phyloP scores from a whole-genome alignment of 2,888 invertebrate genomes.

The Gasteruption jaculator region DNA sequence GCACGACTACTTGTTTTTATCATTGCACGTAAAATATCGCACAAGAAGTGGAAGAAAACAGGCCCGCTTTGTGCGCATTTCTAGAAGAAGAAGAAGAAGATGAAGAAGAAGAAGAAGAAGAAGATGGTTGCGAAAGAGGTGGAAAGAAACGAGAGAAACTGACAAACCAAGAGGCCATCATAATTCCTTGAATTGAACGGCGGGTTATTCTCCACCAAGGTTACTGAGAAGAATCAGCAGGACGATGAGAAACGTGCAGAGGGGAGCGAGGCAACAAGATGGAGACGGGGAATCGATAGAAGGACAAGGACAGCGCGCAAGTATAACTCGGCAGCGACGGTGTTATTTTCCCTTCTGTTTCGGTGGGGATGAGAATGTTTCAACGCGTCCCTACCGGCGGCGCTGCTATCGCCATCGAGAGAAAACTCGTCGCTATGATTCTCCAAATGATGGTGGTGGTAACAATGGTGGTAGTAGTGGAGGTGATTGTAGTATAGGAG shows the following conservation, averaged over 20 bases:
- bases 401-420: constrained; percentile 30
- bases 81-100: constrained; percentile 18
- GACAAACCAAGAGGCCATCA: constrained; percentile 42
- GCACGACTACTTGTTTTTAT: no score
- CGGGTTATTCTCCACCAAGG: constrained; percentile 50
- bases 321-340: constrained; percentile 23
- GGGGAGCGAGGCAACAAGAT: constrained; percentile 9
- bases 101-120: constrained; percentile 12
- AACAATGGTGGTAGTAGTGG: constrained; percentile 20
- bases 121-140: constrained; percentile 20
- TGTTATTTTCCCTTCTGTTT: constrained; percentile 2
- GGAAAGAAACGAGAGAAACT: constrained; percentile 37
- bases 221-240: constrained; percentile 37
- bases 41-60: constrained; percentile 13
- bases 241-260: constrained; percentile 11
- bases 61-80: no score
- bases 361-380: constrained; percentile 21
- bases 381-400: constrained; percentile 34
- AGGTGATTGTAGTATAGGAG: constrained; percentile 11
- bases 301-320: constrained; percentile 40
- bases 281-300: no score
- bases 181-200: constrained; percentile 52
- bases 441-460: constrained; percentile 18
- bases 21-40: no score
- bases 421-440: no score